Percentiles rank a stretch among this genome's conserved stretches.
Evolutionary conservation across 2,797 vertebrate species (phyloP).

Genomic region (Coracias cyanogaster): DNA sequence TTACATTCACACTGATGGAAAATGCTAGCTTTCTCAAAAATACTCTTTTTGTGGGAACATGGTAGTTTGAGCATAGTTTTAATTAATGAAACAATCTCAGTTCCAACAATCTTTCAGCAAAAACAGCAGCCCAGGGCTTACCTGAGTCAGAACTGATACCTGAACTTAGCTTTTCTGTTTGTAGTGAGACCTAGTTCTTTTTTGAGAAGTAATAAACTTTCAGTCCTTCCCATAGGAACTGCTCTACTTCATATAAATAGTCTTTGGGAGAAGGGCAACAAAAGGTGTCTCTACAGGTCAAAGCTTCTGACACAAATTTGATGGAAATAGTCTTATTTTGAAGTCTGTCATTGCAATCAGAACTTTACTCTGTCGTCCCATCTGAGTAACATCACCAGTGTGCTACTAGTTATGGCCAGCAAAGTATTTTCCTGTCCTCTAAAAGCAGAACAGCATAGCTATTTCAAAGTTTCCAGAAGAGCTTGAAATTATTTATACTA

Average conservation of each 20-base stretch:
- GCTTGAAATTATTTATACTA: neutral
- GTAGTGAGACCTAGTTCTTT: neutral
- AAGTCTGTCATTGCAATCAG: neutral
- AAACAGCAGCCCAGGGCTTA: neutral
- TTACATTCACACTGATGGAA: neutral
- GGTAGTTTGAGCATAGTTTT: neutral
- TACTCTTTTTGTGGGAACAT: neutral
- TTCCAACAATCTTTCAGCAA: neutral
- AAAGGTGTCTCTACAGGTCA: neutral
- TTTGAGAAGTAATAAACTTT: neutral
- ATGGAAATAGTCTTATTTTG: neutral
- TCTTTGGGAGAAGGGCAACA: neutral
- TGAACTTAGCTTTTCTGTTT: neutral
- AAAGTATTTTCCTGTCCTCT: neutral
- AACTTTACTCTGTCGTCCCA: neutral
- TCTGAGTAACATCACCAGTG: neutral
- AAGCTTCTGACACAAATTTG: neutral
- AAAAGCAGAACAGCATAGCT: neutral
- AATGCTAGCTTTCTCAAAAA: neutral
- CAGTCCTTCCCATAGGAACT: neutral
- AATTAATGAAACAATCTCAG: neutral
- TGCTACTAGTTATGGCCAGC: neutral
- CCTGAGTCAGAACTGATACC: neutral
- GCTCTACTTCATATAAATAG: neutral
- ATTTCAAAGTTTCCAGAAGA: neutral